These are phyloP conservation scores for Sesamia inferens DNA, from an alignment of 2,888 invertebrate species.

Conservation along the genomic window DNA sequence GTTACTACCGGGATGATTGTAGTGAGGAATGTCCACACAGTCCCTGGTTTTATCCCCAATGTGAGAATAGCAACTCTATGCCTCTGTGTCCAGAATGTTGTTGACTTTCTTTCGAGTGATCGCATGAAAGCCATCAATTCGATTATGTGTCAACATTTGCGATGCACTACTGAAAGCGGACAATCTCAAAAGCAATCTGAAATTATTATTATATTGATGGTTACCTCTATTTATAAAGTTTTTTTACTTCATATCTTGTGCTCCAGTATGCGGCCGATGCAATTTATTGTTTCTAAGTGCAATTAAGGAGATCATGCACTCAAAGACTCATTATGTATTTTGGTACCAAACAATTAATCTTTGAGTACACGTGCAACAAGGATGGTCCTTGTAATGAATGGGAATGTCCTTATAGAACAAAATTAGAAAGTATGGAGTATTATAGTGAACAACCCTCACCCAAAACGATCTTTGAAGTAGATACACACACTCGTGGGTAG, in stretches of 20 bases:
- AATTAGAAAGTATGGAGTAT: not conserved
- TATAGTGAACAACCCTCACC: conserved; percentile 5
- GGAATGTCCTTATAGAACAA: not conserved
- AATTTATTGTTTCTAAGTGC: conserved; percentile 1
- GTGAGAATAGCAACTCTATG: no score
- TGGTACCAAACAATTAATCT: not conserved
- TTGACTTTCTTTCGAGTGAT: no score
- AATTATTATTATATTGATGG: no score
- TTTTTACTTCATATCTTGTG: not conserved
- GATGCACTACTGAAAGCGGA: no score
- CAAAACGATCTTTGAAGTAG: conserved; percentile 16
- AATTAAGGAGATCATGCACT: not conserved
- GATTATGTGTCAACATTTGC: no score
- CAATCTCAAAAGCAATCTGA: no score
- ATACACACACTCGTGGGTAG: conserved; percentile 16
- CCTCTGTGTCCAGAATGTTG: no score
- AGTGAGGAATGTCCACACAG: no score
- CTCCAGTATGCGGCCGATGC: not conserved
- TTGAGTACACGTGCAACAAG: not conserved
- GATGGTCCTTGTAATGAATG: no score
- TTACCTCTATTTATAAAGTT: not conserved
- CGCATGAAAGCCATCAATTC: no score
- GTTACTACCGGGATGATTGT: no score
- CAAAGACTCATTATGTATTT: not conserved
- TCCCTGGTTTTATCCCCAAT: no score